Evolutionary conservation across 2,113 vertebrate species (phyloP).

Genomic region (Sturnira hondurensis): DNA sequence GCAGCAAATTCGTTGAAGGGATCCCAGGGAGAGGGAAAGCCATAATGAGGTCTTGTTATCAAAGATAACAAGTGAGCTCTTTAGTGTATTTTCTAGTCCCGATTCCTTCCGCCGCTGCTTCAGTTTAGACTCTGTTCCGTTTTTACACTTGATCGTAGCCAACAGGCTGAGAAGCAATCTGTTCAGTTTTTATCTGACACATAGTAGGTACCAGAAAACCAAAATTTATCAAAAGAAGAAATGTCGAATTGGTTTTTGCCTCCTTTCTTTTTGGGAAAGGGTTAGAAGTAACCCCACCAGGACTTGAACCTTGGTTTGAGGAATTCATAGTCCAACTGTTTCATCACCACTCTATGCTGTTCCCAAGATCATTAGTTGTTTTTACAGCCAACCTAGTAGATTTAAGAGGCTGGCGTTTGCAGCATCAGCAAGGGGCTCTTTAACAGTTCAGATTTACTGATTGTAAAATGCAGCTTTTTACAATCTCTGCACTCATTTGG

Average conservation of each 20-base stretch:
- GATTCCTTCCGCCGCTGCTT: not conserved
- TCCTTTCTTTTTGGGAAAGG: not conserved
- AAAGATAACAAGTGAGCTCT: not conserved
- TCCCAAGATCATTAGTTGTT: not conserved
- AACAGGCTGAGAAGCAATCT: not conserved
- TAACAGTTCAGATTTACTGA: not conserved
- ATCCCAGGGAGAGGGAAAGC: not conserved
- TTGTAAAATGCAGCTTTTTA: constrained; percentile 11
- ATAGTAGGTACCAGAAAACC: not conserved
- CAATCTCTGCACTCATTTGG: not conserved
- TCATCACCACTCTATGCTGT: not conserved
- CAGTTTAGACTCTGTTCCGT: not conserved
- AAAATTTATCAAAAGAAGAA: not conserved
- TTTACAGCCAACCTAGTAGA: not conserved
- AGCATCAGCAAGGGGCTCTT: not conserved
- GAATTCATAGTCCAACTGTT: not conserved
- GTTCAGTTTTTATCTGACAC: not conserved
- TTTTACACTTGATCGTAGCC: not conserved
- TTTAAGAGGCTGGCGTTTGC: not conserved
- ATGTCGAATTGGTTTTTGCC: not conserved
- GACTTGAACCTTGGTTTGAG: not conserved
- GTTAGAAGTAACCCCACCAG: not conserved
- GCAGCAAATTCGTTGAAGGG: not conserved
- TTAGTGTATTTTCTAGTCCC: not conserved
- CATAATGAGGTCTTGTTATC: not conserved